These are phyloP conservation scores for Clarias pachynema DNA, from an alignment of 2,797 vertebrate species.

Conservation along the genomic window DNA sequence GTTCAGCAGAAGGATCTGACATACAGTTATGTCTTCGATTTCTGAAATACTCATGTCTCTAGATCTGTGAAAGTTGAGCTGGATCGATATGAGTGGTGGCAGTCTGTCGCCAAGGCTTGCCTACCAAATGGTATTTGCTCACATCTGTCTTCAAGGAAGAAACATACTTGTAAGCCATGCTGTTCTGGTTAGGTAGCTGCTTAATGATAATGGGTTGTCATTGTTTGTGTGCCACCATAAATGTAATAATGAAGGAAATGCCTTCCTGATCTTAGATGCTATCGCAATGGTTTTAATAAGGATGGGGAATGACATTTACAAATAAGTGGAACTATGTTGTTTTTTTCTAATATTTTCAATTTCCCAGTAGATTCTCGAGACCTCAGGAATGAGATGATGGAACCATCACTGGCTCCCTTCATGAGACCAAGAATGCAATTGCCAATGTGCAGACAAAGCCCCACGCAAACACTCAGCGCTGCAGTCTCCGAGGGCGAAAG, in stretches of 20 bases:
- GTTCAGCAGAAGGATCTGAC: constrained; percentile 42
- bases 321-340: neutral
- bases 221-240: neutral
- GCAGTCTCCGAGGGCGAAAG: constrained; percentile 45
- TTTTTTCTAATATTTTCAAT: constrained; percentile 9
- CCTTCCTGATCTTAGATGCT: neutral
- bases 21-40: constrained; percentile 45
- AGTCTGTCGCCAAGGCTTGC: constrained; percentile 29
- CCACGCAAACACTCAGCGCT: constrained; percentile 51
- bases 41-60: constrained; percentile 32
- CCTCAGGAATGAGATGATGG: constrained; percentile 4
- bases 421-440: constrained; percentile 41
- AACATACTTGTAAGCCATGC: constrained; percentile 45
- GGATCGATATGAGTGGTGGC: constrained; percentile 25
- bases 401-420: constrained; percentile 14
- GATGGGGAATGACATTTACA: neutral
- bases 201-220: constrained; percentile 22
- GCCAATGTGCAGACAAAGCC: constrained; percentile 48
- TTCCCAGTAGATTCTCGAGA: constrained; percentile 17
- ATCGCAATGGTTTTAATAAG: neutral
- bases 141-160: constrained; percentile 41
- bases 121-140: constrained; percentile 38
- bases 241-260: constrained; percentile 26
- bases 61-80: constrained; percentile 47
- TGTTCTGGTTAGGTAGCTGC: constrained; percentile 46